Conservation (phyloP, 2,797 vertebrate species). For the Ptychobarbus kaznakovi region DNA sequence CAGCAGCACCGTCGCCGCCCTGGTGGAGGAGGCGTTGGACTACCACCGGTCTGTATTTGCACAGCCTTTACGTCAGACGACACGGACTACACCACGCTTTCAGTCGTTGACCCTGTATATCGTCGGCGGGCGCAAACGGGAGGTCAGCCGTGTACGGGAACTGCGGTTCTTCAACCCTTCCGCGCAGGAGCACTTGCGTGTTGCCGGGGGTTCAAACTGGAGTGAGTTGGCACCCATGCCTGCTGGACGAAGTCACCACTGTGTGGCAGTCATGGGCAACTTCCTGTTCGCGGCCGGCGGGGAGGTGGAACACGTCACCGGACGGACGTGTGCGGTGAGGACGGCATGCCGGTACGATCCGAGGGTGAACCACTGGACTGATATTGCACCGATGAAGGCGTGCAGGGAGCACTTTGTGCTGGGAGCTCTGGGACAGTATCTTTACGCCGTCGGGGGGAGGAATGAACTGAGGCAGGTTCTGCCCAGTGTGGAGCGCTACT, state of each 20-base stretch:
- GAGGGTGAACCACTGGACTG: slow-evolving; percentile 89
- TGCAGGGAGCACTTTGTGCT: slow-evolving; percentile 97
- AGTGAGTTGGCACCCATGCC: slow-evolving; percentile 92
- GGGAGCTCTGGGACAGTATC: slow-evolving; percentile 87
- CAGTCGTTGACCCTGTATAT: slow-evolving; percentile 94
- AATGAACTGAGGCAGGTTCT: slow-evolving; percentile 95
- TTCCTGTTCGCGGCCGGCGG: slow-evolving; percentile 95
- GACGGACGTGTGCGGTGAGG: slow-evolving; percentile 90
- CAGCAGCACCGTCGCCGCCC: slow-evolving; percentile 83
- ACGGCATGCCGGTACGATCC: slow-evolving; percentile 93
- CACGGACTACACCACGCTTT: slow-evolving; percentile 89
- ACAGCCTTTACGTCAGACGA: slow-evolving; percentile 91
- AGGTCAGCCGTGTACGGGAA: slow-evolving; percentile 91
- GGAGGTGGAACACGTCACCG: slow-evolving; percentile 90
- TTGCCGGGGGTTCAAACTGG: slow-evolving; percentile 91
- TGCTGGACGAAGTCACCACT: slow-evolving; percentile 93
- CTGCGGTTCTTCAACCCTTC: slow-evolving; percentile 93
- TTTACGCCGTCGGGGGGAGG: slow-evolving; percentile 92
- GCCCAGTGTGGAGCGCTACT: slow-evolving; percentile 94
- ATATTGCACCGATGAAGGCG: slow-evolving; percentile 95
- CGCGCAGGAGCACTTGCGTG: slow-evolving; percentile 84
- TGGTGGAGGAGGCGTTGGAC: slow-evolving; percentile 91
- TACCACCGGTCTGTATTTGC: slow-evolving; percentile 91
- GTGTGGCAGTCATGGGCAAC: slow-evolving; percentile 93
- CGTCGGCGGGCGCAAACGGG: slow-evolving; percentile 89